Evolutionary conservation across 1,140 invertebrate genomes (phyloP).

Genomic region (Frieseomelitta varia): DNA sequence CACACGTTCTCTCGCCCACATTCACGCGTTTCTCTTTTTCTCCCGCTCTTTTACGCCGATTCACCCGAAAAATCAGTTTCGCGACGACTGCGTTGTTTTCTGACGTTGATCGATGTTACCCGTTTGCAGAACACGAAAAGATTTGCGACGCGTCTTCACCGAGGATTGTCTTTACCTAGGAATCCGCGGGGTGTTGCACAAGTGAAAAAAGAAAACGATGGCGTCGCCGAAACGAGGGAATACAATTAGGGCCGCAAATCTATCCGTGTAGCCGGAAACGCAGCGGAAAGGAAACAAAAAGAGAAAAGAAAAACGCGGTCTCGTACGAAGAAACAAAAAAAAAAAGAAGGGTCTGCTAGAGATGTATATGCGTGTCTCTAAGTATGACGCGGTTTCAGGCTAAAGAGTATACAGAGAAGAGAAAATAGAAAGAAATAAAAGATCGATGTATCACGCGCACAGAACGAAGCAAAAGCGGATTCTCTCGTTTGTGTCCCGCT

Average conservation of each 20-base stretch:
- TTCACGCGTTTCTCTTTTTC: conserved; percentile 43
- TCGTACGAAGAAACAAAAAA: neutral
- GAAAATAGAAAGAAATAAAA: conserved; percentile 53
- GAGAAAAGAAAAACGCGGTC: neutral
- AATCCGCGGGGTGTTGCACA: neutral
- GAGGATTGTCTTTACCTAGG: conserved; percentile 18
- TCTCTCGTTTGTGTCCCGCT: conserved; percentile 63
- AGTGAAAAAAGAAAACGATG: neutral
- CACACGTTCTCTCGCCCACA: conserved; percentile 45
- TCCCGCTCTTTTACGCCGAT: conserved; percentile 43
- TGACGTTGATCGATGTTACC: neutral
- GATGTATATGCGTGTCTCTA: neutral
- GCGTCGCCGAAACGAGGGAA: neutral
- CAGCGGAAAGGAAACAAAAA: neutral
- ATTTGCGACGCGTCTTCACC: conserved; percentile 33
- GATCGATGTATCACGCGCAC: conserved; percentile 23
- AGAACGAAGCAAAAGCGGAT: conserved; percentile 50
- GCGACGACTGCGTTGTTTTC: neutral
- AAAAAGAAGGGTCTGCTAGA: neutral
- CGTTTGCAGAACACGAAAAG: conserved; percentile 41
- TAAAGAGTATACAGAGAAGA: conserved; percentile 39
- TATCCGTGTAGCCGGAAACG: conserved; percentile 34
- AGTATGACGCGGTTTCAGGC: neutral
- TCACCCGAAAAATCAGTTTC: conserved; percentile 37
- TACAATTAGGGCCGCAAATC: conserved; percentile 33